Percentiles rank a stretch among this genome's conserved stretches.
phyloP scores from a whole-genome alignment of 37 sponge, comb jelly and placozoan genomes.

The Spongia lamella region DNA sequence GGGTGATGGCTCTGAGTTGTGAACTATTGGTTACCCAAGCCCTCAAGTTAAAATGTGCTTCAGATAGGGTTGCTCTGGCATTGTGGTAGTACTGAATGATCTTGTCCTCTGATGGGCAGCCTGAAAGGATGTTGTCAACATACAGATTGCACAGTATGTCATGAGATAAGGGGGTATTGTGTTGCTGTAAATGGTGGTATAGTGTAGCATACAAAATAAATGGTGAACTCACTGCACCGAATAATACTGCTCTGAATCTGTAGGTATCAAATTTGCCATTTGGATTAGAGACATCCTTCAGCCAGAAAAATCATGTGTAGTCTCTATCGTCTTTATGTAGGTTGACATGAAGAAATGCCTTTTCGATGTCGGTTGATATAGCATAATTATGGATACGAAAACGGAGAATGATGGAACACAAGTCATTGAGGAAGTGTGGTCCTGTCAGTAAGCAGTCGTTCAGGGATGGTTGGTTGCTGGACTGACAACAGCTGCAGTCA shows the following conservation, averaged over 20 bases:
- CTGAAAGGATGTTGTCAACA: constrained; percentile 12
- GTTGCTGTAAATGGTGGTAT: constrained; percentile 8
- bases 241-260: constrained; percentile 14
- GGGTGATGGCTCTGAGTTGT: too few relatives aligned
- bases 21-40: constrained; percentile 5
- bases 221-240: background rate
- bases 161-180: constrained; percentile 3
- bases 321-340: constrained; percentile 17
- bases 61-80: background rate
- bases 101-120: background rate
- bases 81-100: constrained; percentile 10
- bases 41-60: constrained; percentile 8
- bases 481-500: too few relatives aligned
- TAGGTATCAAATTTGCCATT: background rate
- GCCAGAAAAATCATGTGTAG: background rate
- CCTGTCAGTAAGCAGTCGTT: background rate
- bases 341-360: too few relatives aligned
- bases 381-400: too few relatives aligned
- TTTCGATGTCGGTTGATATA: too few relatives aligned
- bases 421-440: background rate
- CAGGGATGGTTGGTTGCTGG: background rate
- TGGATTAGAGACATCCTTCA: background rate
- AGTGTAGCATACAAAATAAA: constrained; percentile 4
- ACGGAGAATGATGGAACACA: constrained; percentile 10
- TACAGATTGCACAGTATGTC: constrained; percentile 9